A percentile compares a stretch with the other conserved stretches of the same genome.
Evolutionary conservation across 2,797 vertebrate genomes (phyloP).

Genomic region (Notolepis coatsorum): DNA sequence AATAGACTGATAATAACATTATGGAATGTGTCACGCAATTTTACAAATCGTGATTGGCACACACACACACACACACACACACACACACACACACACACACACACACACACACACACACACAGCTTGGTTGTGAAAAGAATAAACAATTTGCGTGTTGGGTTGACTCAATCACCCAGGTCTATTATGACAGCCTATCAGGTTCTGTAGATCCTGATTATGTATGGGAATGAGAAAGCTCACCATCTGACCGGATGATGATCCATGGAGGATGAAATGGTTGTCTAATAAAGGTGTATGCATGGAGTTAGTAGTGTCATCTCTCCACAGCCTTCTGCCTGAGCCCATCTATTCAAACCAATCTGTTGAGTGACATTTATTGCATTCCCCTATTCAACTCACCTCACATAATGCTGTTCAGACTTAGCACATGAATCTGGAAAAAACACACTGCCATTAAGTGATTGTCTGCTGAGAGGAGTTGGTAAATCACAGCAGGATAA

Average conservation of each 20-base stretch:
- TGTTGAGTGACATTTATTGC: conserved; percentile 28
- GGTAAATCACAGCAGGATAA: conserved; percentile 30
- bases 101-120: no score
- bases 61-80: no score
- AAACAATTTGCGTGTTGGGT: no score
- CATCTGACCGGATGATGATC: no score
- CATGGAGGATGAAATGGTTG: neutral
- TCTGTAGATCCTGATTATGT: no score
- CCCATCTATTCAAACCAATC: conserved; percentile 49
- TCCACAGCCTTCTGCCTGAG: conserved; percentile 17
- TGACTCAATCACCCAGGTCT: no score
- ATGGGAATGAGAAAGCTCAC: no score
- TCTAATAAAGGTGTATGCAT: neutral
- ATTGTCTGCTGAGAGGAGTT: conserved; percentile 56
- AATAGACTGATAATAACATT: neutral
- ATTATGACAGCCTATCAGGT: no score
- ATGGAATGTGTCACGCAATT: neutral
- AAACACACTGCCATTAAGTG: conserved; percentile 66
- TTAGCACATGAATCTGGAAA: conserved; percentile 45
- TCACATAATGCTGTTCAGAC: conserved; percentile 52
- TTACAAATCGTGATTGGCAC: neutral
- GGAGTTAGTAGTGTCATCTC: neutral
- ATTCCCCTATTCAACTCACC: conserved; percentile 34
- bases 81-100: no score
- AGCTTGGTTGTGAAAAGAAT: no score